Base-by-base conservation (phyloP, 2,797 vertebrate genomes). In the Philypnodon macrostomus region DNA sequence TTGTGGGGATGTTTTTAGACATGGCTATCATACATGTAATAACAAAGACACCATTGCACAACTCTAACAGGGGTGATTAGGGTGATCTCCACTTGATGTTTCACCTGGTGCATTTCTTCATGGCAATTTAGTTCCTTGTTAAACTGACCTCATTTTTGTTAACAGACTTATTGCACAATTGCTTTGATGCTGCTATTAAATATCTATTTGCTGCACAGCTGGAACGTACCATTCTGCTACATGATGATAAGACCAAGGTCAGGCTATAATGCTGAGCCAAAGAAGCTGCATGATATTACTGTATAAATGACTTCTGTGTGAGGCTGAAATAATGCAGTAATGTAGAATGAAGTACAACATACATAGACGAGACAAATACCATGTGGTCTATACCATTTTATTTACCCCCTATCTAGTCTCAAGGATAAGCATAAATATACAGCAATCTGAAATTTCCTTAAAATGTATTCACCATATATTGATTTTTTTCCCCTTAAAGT, bases 41-140 rank as follows among this genome's bases (percentile, higher is more conserved):
- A n/a, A n/a, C n/a, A 29, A 29, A 1, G 13, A 14, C 23, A 27
- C 39, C 14, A 13, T n/a, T 13, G 32, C 2, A 12, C 36, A 4
- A 12, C 7, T 9, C 23, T 38, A 44, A 9, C n/a, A n/a, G 4
- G n/a, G n/a, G 6, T 32, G 30, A 12, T 31, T n/a, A 13, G 7
- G 6, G 13, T 14, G 17, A 13, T 32, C 17, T 46, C 16, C 16
- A 19, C 16, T 46, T 17, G 44, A 30, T 30, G 7, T 32, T 46
- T 32, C 29, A 46, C 29, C 18, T 46, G 44, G 10, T 32, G 30
- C 8, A 46, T 33, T 16, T 31, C 27, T 46, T 13, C 29, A 46
- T 46, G 42, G 27, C 27, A 19, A 18, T 46, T 46, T 46, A 46
- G 44, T 19, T 21, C 19, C 29, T 18, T 33, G 30, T 46, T 46